phyloP scores from a whole-genome alignment of 2,113 vertebrate species.

The Aptenodytes patagonicus region DNA sequence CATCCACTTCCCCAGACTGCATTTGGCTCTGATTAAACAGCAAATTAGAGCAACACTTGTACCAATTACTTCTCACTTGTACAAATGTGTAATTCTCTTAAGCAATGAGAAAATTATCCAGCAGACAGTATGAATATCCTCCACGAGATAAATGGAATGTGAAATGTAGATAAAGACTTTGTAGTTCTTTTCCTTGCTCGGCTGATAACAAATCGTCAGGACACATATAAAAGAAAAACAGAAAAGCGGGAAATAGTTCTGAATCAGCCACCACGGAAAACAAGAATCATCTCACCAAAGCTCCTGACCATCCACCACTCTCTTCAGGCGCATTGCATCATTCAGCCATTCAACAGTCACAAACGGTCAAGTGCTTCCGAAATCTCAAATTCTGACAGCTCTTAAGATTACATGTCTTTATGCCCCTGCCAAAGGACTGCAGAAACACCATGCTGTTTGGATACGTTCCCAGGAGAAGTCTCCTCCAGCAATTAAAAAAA shows the following conservation, averaged over 20 bases:
- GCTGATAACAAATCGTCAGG: constrained; percentile 37
- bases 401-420: not conserved
- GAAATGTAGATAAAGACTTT: not conserved
- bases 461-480: not conserved
- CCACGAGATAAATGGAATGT: not conserved
- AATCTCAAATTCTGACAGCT: not conserved
- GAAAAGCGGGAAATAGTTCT: not conserved
- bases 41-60: constrained; percentile 29
- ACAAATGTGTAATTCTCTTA: constrained; percentile 45
- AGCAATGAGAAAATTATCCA: constrained; percentile 33
- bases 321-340: not conserved
- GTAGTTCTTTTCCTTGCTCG: constrained; percentile 24
- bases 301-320: not conserved
- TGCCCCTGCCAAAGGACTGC: not conserved
- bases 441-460: not conserved
- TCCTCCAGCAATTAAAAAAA: not conserved
- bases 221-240: constrained; percentile 23
- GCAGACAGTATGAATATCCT: constrained; percentile 11
- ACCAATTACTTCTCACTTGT: constrained; percentile 49
- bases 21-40: constrained; percentile 51
- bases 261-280: not conserved
- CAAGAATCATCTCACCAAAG: not conserved
- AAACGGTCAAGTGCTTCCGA: not conserved
- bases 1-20: constrained; percentile 23
- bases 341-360: not conserved